phyloP scores from a whole-genome alignment of 2,797 vertebrate genomes.

The Ambastaia sidthimunki region DNA sequence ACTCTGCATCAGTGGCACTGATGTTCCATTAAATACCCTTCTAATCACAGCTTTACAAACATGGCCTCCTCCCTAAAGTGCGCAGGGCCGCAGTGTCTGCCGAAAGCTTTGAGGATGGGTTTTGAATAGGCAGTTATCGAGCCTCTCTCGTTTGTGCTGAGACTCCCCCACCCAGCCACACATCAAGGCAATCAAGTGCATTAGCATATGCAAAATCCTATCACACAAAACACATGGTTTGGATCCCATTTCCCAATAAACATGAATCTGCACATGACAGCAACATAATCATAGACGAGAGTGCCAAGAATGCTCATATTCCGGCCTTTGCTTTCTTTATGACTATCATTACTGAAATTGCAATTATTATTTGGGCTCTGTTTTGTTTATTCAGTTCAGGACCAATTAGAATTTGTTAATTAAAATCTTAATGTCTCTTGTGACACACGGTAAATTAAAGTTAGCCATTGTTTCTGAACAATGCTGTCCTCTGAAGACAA shows the following conservation, averaged over 20 bases:
- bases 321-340: constrained; percentile 48
- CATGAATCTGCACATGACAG: constrained; percentile 52
- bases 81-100: constrained; percentile 35
- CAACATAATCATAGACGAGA: constrained; percentile 53
- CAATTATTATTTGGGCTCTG: constrained; percentile 59
- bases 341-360: constrained; percentile 60
- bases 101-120: constrained; percentile 49
- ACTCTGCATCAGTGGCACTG: constrained; percentile 46
- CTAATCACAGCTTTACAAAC: constrained; percentile 53
- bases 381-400: constrained; percentile 59
- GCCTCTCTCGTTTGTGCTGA: constrained; percentile 46
- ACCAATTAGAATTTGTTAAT: constrained; percentile 67
- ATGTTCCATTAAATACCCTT: constrained; percentile 54
- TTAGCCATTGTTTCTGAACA: constrained; percentile 60
- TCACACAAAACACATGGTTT: constrained; percentile 62
- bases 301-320: constrained; percentile 39
- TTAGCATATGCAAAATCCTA: constrained; percentile 65
- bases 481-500: constrained; percentile 49
- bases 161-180: constrained; percentile 52
- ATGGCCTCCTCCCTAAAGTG: constrained; percentile 44
- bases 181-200: constrained; percentile 62
- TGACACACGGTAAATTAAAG: constrained; percentile 57
- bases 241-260: constrained; percentile 58
- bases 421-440: constrained; percentile 64
- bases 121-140: constrained; percentile 60